phyloP scores from a whole-genome alignment of 2,113 vertebrate genomes.

The Nerophis ophidion region DNA sequence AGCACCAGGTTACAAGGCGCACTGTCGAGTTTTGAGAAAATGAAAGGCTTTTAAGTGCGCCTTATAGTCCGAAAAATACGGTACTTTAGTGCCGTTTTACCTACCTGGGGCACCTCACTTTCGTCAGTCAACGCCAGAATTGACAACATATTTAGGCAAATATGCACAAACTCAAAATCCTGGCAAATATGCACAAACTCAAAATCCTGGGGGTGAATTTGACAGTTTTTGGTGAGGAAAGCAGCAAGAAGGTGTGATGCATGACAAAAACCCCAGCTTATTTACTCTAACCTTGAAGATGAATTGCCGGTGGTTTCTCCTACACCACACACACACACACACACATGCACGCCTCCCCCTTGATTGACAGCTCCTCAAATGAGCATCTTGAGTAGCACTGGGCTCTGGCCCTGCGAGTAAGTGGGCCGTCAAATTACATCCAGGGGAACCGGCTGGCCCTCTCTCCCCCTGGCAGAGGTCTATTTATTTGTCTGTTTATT shows the following conservation, averaged over 20 bases:
- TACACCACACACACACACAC: constrained; percentile 24
- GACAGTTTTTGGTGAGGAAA: constrained; percentile 32
- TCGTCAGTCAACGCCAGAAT: too few relatives aligned
- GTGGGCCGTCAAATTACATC: constrained; percentile 92
- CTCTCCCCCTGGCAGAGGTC: constrained; percentile 74
- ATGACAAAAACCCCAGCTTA: constrained; percentile 61
- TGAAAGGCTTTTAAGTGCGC: too few relatives aligned
- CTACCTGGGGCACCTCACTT: too few relatives aligned
- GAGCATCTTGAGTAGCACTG: constrained; percentile 83
- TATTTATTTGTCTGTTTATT: constrained; percentile 84
- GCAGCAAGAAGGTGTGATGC: constrained; percentile 51
- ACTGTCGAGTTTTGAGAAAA: too few relatives aligned
- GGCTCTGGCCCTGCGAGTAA: constrained; percentile 85
- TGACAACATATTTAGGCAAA: too few relatives aligned
- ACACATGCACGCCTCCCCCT: constrained; percentile 49
- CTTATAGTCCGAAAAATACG: too few relatives aligned
- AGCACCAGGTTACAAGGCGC: too few relatives aligned
- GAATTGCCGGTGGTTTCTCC: constrained; percentile 44
- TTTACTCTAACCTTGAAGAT: constrained; percentile 72
- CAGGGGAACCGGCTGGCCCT: constrained; percentile 76
- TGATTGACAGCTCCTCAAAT: constrained; percentile 92
- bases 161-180: too few relatives aligned
- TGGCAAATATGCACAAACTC: too few relatives aligned
- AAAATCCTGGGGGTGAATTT: background rate
- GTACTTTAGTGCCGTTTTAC: too few relatives aligned